A percentile compares a stretch with the other conserved stretches of the same genome.
phyloP scores from a whole-genome alignment of 2,797 vertebrate genomes.

The Acanthopagrus latus region DNA sequence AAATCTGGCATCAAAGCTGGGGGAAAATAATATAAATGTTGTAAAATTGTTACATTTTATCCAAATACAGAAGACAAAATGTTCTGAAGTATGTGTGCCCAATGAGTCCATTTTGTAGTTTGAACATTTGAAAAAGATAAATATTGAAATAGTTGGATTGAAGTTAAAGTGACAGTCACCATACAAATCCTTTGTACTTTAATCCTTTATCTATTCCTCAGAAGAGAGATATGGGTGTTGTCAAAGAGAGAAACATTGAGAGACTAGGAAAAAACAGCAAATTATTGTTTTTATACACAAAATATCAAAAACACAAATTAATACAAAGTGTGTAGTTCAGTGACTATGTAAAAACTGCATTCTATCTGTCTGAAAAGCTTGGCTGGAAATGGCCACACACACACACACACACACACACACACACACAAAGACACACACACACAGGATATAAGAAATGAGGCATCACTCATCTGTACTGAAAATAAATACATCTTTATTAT shows the following conservation, averaged over 20 bases:
- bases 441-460: not conserved
- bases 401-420: not conserved
- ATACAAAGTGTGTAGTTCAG: not conserved
- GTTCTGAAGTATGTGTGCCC: not conserved
- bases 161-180: not conserved
- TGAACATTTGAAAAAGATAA: not conserved
- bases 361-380: not conserved
- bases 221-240: too few relatives aligned
- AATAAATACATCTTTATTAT: constrained; percentile 99
- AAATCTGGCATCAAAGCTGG: not conserved
- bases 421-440: not conserved
- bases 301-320: not conserved
- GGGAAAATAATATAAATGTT: not conserved
- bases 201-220: too few relatives aligned
- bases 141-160: not conserved
- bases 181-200: not conserved
- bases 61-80: not conserved
- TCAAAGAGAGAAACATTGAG: too few relatives aligned
- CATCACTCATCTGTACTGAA: constrained; percentile 84
- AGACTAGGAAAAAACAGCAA: too few relatives aligned
- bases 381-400: too few relatives aligned
- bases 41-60: not conserved
- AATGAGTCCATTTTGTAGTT: not conserved
- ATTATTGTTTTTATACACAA: too few relatives aligned
- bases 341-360: not conserved